Evolutionary conservation across 2,888 invertebrate genomes (phyloP).

Genomic region (Nematopogon swammerdamellus): DNA sequence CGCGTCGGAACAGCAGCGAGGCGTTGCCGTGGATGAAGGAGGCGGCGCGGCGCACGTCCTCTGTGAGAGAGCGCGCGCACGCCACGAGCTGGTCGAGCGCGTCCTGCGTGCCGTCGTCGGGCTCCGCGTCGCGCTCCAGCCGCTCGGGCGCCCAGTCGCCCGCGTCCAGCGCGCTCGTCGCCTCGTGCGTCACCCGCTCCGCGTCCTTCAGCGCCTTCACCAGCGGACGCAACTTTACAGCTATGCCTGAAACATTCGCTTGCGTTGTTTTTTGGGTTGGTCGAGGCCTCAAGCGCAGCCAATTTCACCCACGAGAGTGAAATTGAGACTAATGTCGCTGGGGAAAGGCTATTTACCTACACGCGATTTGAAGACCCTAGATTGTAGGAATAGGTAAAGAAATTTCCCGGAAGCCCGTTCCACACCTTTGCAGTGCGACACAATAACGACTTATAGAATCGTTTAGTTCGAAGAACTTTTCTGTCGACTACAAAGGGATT

Average conservation of each 20-base stretch:
- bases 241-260: conserved; percentile 57
- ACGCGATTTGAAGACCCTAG: too few species aligned
- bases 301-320: too few species aligned
- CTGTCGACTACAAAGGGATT: too few species aligned
- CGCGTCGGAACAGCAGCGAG: conserved; percentile 68
- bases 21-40: conserved; percentile 89
- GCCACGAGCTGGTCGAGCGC: conserved; percentile 86
- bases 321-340: too few species aligned
- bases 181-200: conserved; percentile 75
- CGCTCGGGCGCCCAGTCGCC: conserved; percentile 76
- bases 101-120: conserved; percentile 65
- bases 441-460: too few species aligned
- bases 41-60: conserved; percentile 85
- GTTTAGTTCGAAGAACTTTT: too few species aligned
- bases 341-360: too few species aligned
- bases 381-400: too few species aligned
- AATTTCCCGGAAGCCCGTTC: too few species aligned
- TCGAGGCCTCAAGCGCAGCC: too few species aligned
- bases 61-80: conserved; percentile 81
- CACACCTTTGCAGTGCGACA: too few species aligned
- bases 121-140: conserved; percentile 49
- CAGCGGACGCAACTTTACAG: conserved; percentile 70
- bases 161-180: conserved; percentile 69
- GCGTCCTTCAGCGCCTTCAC: conserved; percentile 78
- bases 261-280: too few species aligned